Percentiles rank a stretch among this genome's conserved stretches.
These are phyloP conservation scores for Haliclona indistincta DNA, from an alignment of 37 sponge, comb jelly and placozoan genomes.

Conservation along the genomic window DNA sequence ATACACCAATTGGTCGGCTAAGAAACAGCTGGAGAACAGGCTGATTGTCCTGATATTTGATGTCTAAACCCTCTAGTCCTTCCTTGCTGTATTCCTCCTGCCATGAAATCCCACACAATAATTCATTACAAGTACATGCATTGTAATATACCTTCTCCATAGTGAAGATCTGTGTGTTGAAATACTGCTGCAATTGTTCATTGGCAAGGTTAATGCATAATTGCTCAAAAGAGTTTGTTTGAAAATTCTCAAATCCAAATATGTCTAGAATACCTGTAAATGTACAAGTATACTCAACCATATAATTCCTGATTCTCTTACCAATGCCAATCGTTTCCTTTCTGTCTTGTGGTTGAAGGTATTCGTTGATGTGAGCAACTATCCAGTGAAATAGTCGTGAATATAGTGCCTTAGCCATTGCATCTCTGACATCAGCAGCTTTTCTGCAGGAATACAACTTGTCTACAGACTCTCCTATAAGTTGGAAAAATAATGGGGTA, in stretches of 20 bases:
- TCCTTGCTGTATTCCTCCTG: slow-evolving; percentile 72
- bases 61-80: slow-evolving; percentile 65
- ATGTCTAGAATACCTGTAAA: slow-evolving; percentile 76
- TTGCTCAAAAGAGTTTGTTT: slow-evolving; percentile 79
- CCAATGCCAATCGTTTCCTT: slow-evolving; percentile 49
- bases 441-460: slow-evolving; percentile 60
- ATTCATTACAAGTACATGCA: background rate
- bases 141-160: slow-evolving; percentile 75
- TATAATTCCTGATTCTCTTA: slow-evolving; percentile 8
- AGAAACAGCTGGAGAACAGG: slow-evolving; percentile 72
- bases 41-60: slow-evolving; percentile 63
- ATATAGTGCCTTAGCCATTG: slow-evolving; percentile 75
- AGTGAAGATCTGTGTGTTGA: slow-evolving; percentile 83
- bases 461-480: slow-evolving; percentile 71
- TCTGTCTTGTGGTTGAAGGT: slow-evolving; percentile 35
- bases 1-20: slow-evolving; percentile 64
- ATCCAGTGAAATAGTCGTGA: slow-evolving; percentile 72
- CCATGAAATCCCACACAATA: background rate
- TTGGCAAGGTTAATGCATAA: slow-evolving; percentile 92
- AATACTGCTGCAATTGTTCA: slow-evolving; percentile 87
- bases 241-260: slow-evolving; percentile 82
- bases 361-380: slow-evolving; percentile 54
- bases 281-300: background rate
- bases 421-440: slow-evolving; percentile 76
- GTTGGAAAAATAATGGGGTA: no score